Evolutionary conservation across 2,113 vertebrate genomes (phyloP), one percentile per base, ranked within the genome.

Genomic region (Gnathonemus echidnorhynchus): DNA sequence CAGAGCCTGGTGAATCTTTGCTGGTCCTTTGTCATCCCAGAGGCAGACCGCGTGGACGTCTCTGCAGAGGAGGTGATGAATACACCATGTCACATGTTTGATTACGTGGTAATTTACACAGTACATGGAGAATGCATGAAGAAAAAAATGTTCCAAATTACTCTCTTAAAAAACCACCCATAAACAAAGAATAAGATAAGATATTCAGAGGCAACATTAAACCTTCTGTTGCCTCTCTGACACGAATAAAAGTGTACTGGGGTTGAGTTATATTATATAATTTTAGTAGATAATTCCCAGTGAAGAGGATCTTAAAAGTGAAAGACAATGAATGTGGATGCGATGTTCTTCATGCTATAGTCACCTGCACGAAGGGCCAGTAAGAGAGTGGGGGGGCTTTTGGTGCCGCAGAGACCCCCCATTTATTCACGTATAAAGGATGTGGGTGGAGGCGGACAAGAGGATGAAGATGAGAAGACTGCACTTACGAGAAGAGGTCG

Each of bases 1-100:
- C 92, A 99, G 96, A 93, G 98, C 98, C 94, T 99, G 98, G 94
- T 99, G 98, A 94, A 99, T 99, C 96, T 99, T 99, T 89, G 98
- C 98, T 86, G 98, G 98, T 91, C 98, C 98, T 96, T 99, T 99
- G 95, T 99, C 98, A 93, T 99, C 98, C 98, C 98, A 99, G 77
- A 99, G 95, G 94, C 98, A 99, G 89, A 99, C 98, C 88, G 98
- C 98, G 92, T 99, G 98, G 90, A 99, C 98, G 90, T 99, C 98
- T 94, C 98, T 99, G 93, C 85, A 88, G 95, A 93, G 92, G 27
- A 92, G 93, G 83, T 11, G 45, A 46, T 1, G 45, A 11, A 85
- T 48, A 85, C 21, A 85, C 39, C 21, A 24, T 42, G 74, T 42
- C 2, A 42, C 74, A 80, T 80, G 74, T 80, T 19, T 2, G 1